A percentile compares a stretch with the other conserved stretches of the same genome.
Conservation (phyloP, 2,797 vertebrate species). For the Remorina albescens region DNA sequence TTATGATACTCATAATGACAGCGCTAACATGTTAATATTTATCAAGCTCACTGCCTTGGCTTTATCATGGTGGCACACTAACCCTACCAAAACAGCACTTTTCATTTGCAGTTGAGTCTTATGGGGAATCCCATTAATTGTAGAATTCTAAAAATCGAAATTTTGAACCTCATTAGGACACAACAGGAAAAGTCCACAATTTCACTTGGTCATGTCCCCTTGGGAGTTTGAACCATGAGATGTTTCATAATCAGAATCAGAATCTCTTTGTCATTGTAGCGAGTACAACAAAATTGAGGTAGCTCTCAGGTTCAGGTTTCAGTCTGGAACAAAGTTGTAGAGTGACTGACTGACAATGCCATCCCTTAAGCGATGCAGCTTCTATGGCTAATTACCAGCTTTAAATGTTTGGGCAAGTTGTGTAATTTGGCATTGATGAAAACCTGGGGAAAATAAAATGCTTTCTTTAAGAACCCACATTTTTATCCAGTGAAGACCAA, state of each 20-base stretch:
- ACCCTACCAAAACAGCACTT: neutral
- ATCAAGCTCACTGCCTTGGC: neutral
- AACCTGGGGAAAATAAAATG: neutral
- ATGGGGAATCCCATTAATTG: neutral
- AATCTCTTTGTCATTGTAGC: too few relatives aligned
- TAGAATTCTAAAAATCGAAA: neutral
- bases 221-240: neutral
- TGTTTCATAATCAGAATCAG: too few relatives aligned
- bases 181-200: neutral
- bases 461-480: slow-evolving; percentile 5
- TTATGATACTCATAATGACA: neutral
- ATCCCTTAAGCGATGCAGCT: neutral
- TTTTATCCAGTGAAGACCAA: slow-evolving; percentile 3
- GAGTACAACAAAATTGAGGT: too few relatives aligned
- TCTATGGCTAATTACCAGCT: neutral
- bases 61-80: neutral
- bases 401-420: neutral
- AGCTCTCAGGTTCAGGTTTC: too few relatives aligned
- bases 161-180: neutral
- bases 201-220: neutral
- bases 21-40: neutral
- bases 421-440: neutral
- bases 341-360: neutral
- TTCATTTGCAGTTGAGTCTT: neutral
- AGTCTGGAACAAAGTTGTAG: neutral